Percentiles rank a stretch among this genome's conserved stretches.
phyloP scores from a whole-genome alignment of 1,140 invertebrate genomes.

The Drosophila lowei region DNA sequence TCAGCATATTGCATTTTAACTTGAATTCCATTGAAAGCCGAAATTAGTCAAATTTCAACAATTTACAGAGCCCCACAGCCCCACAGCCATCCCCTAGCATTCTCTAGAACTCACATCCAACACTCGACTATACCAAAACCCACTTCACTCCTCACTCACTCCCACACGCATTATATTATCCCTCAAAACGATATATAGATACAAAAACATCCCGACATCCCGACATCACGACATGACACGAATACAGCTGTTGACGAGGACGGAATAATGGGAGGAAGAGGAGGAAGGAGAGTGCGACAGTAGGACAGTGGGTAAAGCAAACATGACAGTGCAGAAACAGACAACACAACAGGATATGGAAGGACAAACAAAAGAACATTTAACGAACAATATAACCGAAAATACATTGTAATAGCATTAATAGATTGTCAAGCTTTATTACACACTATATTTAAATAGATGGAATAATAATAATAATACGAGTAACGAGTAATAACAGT shows the following conservation, averaged over 20 bases:
- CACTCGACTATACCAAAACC: conserved; percentile 4
- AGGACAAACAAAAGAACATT: conserved; percentile 31
- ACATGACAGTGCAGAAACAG: conserved; percentile 30
- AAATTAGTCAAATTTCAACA: conserved; percentile 53
- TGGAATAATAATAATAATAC: conserved; percentile 53
- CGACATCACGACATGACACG: conserved; percentile 8
- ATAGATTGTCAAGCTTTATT: conserved; percentile 82
- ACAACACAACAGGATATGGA: conserved; percentile 7
- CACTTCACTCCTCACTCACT: background rate
- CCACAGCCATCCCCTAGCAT: conserved; percentile 14
- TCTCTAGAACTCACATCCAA: conserved; percentile 1
- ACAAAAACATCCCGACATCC: conserved; percentile 40
- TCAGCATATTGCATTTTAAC: conserved; percentile 55
- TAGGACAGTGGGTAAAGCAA: conserved; percentile 19
- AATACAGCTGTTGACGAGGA: conserved; percentile 34
- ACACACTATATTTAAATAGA: conserved; percentile 77
- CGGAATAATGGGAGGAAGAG: too few species aligned
- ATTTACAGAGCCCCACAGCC: conserved; percentile 20
- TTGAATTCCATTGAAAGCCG: conserved; percentile 44
- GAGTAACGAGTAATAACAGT: conserved; percentile 26
- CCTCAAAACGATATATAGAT: conserved; percentile 5
- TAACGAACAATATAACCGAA: conserved; percentile 55
- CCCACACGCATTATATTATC: too few species aligned
- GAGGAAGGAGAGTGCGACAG: background rate
- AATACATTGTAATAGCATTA: conserved; percentile 72